Evolutionary conservation across 1,140 invertebrate species (phyloP).

Genomic region (Trinorchestia longiramus): DNA sequence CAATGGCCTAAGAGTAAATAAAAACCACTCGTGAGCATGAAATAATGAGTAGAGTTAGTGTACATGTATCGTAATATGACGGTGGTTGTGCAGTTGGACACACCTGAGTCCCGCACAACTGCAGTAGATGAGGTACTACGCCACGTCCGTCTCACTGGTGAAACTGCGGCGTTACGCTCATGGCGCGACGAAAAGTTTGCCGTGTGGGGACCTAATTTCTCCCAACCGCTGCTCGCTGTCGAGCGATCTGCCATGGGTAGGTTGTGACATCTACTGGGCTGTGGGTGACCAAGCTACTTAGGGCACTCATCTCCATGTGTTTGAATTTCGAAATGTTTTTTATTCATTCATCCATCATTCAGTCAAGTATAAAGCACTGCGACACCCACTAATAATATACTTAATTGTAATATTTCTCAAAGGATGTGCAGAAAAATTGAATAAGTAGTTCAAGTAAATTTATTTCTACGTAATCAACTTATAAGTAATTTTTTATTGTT

Average conservation of each 20-base stretch:
- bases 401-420: background rate
- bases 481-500: too few relatives aligned
- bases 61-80: too few relatives aligned
- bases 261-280: constrained; percentile 64
- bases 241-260: constrained; percentile 90
- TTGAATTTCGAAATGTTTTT: background rate
- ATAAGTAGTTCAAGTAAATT: too few relatives aligned
- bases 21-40: too few relatives aligned
- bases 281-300: background rate
- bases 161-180: constrained; percentile 81
- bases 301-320: too few relatives aligned
- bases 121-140: constrained; percentile 84
- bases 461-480: too few relatives aligned
- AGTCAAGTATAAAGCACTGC: background rate
- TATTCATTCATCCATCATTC: background rate
- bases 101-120: constrained; percentile 83
- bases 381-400: background rate
- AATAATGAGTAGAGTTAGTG: too few relatives aligned
- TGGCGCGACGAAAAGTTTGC: constrained; percentile 95
- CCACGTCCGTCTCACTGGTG: constrained; percentile 77
- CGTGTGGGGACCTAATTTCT: constrained; percentile 80
- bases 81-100: constrained; percentile 76
- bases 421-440: too few relatives aligned
- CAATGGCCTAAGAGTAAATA: too few relatives aligned
- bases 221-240: constrained; percentile 85